Evolutionary conservation across 92 coral and sea anemone species (phyloP), one percentile per base, ranked within the genome.

Genomic region (Porites divaricata): DNA sequence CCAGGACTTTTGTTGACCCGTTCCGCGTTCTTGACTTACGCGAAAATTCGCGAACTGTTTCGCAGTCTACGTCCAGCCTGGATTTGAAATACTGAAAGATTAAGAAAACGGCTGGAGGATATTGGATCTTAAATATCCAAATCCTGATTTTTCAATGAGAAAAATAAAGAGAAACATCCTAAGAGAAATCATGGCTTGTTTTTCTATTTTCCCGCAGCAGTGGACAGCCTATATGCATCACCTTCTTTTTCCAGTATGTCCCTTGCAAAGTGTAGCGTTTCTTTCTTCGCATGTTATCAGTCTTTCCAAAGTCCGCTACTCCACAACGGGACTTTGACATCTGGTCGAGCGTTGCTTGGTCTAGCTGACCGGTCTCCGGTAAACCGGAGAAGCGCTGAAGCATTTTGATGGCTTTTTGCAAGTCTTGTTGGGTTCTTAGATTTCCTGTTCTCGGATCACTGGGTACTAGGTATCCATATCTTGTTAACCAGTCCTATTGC

Each of bases 311-410:
- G 63, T 96, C 99, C 21, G 96, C 83, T 74, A 96, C 80, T 20
- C 98, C 98, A 24, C 99, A 96, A 35, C 99, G 90, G 11, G 98
- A 81, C 49, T 79, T 28, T 0, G 90, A 91, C 78, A 95, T 95
- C 81, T 86, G 69, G 0, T 54, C 25, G 72, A 94, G 77, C 0
- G 99, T 96, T 0, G 78, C 89, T 4, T 92, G 92, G 41, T 96
- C 93, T 6, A 96, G 25, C 26, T 64, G 85, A 5, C 99, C 98
- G 15, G 98, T 96, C 70, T 86, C 98, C 21, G 86, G 82, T 35
- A 96, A 59, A 16, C 95, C 98, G 7, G 93, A 95, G 58, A 88
- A 91, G 22, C 92, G 85, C 71, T 96, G 99, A 5, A 96, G 87
- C 68, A 80, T 74, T 28, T 83, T 86, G 67, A 96, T 78, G 53